These are phyloP conservation scores for Muscicapa striata DNA, from an alignment of 2,797 vertebrate genomes.

Conservation along the genomic window DNA sequence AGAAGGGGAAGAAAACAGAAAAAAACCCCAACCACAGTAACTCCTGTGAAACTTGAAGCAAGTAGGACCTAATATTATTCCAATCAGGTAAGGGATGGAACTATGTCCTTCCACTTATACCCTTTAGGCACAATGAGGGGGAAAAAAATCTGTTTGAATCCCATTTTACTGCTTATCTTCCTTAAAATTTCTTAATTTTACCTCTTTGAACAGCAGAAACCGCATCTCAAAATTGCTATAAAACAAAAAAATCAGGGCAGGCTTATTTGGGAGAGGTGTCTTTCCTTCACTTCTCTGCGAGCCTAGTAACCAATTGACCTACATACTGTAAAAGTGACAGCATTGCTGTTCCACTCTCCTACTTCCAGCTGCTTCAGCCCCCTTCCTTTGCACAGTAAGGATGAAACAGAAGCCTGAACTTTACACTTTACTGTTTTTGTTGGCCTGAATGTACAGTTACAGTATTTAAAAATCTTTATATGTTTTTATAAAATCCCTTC, in stretches of 20 bases:
- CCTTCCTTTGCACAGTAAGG: neutral
- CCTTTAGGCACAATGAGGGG: neutral
- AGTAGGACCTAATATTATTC: neutral
- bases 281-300: neutral
- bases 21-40: neutral
- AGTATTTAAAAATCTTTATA: constrained; percentile 8
- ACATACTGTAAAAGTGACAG: neutral
- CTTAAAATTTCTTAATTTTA: neutral
- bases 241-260: neutral
- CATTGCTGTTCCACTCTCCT: neutral
- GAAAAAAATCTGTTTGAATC: neutral
- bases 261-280: neutral
- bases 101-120: neutral
- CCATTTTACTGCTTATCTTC: neutral
- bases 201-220: neutral
- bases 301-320: neutral
- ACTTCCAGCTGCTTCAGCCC: neutral
- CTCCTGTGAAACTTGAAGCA: neutral
- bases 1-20: neutral
- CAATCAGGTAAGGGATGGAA: neutral
- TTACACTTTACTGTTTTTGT: neutral
- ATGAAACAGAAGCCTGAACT: constrained; percentile 45
- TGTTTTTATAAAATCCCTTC: constrained; percentile 17
- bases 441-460: neutral
- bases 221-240: neutral